phyloP scores from a whole-genome alignment of 2,888 invertebrate species.

The Lasioglossum vierecki region DNA sequence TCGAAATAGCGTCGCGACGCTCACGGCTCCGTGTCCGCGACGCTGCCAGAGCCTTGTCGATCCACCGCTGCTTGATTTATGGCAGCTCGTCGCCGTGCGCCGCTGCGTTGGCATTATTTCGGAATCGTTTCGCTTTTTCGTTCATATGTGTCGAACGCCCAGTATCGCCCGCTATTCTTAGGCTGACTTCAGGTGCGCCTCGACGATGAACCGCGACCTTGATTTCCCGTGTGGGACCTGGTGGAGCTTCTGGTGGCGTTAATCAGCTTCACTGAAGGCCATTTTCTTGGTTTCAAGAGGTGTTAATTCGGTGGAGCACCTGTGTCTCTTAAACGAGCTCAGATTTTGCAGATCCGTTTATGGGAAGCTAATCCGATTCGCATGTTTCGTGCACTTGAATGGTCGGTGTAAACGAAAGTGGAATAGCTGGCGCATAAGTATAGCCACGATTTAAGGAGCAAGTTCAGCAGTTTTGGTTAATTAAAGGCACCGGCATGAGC shows the following conservation, averaged over 20 bases:
- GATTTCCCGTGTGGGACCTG: neutral
- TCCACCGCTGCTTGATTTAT: slow-evolving; percentile 59
- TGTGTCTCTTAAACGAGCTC: neutral
- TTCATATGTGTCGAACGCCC: slow-evolving; percentile 16
- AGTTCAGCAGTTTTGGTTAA: neutral
- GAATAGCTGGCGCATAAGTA: neutral
- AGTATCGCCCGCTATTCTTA: slow-evolving; percentile 40
- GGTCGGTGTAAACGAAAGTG: neutral
- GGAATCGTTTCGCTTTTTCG: slow-evolving; percentile 25
- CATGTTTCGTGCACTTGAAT: neutral
- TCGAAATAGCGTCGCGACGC: slow-evolving; percentile 69
- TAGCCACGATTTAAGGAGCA: neutral
- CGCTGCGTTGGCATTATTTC: neutral
- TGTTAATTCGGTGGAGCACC: neutral
- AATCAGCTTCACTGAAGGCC: neutral
- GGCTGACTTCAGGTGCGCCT: slow-evolving; percentile 15
- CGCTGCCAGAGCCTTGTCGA: slow-evolving; percentile 64
- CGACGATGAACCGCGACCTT: slow-evolving; percentile 6
- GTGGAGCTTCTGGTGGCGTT: neutral
- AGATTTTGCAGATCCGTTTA: neutral
- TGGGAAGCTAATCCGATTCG: neutral
- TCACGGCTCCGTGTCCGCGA: slow-evolving; percentile 35
- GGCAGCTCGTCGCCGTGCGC: slow-evolving; percentile 24
- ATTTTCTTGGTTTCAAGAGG: neutral
- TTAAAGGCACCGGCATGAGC: neutral